Evolutionary conservation across 2,113 vertebrate species (phyloP), one percentile per base, ranked within the genome.

Genomic region (Nanorana parkeri): DNA sequence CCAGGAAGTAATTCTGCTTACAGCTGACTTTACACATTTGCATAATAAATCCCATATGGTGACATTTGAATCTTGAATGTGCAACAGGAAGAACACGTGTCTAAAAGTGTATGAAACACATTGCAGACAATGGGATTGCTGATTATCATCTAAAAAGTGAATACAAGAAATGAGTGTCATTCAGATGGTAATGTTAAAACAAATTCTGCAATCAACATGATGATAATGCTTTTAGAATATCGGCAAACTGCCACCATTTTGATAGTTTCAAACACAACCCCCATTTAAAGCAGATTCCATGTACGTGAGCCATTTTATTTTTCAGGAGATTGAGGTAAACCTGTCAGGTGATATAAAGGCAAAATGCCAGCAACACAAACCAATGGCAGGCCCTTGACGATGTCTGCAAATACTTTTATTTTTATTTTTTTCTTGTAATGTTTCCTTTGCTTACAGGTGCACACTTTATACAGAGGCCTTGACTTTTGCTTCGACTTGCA

Each of bases 11-110:
- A 76, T 76, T 51, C 63, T 41, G 13, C 0, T 64, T 47, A 51
- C 74, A 77, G 60, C 36, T 77, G 74, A 77, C 74, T 77, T 64
- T 61, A 21, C 56, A 16, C 60, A 63, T 77, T 77, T 77, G 17
- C 60, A 65, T 77, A 17, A 60, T 28, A 21, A 26, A 26, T 77
- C 60, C 51, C 21, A 17, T 20, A 36, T 32, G 55, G 29, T 41
- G 19, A 32, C 20, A 74, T 60, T 74, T 15, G 55, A 36, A 58
- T 10, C 21, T 75, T 20, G 1, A 61, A 61, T 63, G 21, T 61
- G 23, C 6, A 61, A 23, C 1, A 17, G 11, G 6, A 36, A 19
- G 5, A 29, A 65, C 15, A 16, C 3, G 3, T 65, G 32, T 36
- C 8, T 3, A 16, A 29, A 65, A 56, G 54, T 32, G 24, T 58